Evolutionary conservation across 2,888 invertebrate genomes (phyloP), one percentile per base, ranked within the genome.

Genomic region (Tuberolachnus salignus): DNA sequence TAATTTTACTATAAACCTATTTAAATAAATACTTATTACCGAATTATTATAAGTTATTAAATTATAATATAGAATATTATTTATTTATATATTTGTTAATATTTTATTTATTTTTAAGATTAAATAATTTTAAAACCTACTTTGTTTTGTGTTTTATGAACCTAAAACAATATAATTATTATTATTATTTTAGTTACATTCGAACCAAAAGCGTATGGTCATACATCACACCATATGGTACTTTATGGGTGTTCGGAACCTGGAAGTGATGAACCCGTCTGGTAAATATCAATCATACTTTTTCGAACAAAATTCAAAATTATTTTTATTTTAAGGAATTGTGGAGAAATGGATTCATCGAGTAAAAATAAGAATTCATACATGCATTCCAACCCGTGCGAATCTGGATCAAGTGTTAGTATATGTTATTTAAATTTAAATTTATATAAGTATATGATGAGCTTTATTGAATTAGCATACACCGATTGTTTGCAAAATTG

Each of bases 141-240:
- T 34, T 6, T 34, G 34, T 34, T 34, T 4, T 6, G 3, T 34
- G 34, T 34, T 34, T 34, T 34, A 34, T 34, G 6, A 3, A 34
- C n/a, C n/a, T n/a, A n/a, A n/a, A n/a, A n/a, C n/a, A 34, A 34
- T 6, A 34, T 4, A 34, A 34, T 34, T 34, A 34, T 11, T 51
- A 44, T 16, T 23, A 57, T 51, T 81, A 80, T 88, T 89, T 69
- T 86, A 93, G 95, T 94, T 84, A 95, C 94, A 63, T 98, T 96
- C 86, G 90, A 94, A 85, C 96, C 97, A 1, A 94, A 96, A 84
- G 94, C 95, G 1, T 91, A 94, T 14, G 94, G 94, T 92, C 89
- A 92, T 84, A 93, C 92, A 6, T 94, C 95, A 13, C 97, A 97
- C 87, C 97, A 97, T 86, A 96, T 97, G 91, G 87, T 97, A 69